Evolutionary conservation across 2,888 invertebrate species (phyloP).

Genomic region (Brachyptera putata): DNA sequence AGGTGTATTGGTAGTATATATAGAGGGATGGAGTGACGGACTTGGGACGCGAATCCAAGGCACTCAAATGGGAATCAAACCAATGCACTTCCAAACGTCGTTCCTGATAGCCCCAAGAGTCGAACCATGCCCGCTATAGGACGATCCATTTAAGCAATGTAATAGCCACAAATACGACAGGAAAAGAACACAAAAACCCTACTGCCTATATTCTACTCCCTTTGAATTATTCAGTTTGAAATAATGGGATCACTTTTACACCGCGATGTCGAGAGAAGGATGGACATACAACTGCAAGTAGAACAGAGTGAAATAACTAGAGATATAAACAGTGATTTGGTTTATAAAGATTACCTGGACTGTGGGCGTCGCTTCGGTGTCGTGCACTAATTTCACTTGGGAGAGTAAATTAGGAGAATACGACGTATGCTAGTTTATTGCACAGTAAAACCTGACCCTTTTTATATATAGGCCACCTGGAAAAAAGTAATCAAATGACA

Average conservation of each 20-base stretch:
- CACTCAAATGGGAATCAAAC: slow-evolving; percentile 24
- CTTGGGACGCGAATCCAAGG: slow-evolving; percentile 9
- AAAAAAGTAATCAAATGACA: too few relatives aligned
- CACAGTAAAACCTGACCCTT: too few relatives aligned
- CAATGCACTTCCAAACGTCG: slow-evolving; percentile 3
- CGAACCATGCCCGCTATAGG: background rate
- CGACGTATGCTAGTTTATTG: too few relatives aligned
- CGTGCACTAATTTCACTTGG: slow-evolving; percentile 3
- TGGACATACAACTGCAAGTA: slow-evolving; percentile 1
- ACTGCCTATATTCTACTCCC: slow-evolving; percentile 16
- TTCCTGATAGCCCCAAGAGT: slow-evolving; percentile 7
- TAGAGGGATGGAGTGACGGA: too few relatives aligned
- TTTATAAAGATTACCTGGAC: slow-evolving; percentile 15
- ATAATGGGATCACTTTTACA: slow-evolving; percentile 39
- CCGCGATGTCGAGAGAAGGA: slow-evolving; percentile 11
- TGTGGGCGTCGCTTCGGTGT: slow-evolving; percentile 1
- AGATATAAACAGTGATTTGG: background rate
- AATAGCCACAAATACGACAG: slow-evolving; percentile 13
- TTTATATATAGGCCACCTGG: too few relatives aligned
- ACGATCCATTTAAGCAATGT: background rate
- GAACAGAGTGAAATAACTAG: slow-evolving; percentile 17
- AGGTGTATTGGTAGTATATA: too few relatives aligned
- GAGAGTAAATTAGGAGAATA: background rate
- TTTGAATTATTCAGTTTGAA: slow-evolving; percentile 40
- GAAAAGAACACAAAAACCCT: slow-evolving; percentile 25